phyloP scores from a whole-genome alignment of 2,113 vertebrate species.

The Ceyx margarethae region DNA sequence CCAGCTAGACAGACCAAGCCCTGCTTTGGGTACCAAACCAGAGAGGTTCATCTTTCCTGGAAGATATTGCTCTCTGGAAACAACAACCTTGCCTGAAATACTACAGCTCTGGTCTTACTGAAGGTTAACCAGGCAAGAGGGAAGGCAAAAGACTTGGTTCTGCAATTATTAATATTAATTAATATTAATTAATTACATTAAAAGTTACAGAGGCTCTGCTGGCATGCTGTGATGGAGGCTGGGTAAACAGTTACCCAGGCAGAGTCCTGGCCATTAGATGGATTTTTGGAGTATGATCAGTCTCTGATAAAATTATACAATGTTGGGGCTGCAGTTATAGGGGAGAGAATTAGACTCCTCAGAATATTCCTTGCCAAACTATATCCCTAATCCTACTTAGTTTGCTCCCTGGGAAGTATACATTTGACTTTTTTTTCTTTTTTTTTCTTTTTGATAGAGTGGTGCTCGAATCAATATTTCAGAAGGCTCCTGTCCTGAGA shows the following conservation, averaged over 20 bases:
- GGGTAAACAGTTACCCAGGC: not conserved
- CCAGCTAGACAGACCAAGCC: not conserved
- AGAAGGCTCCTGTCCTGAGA: conserved; percentile 91
- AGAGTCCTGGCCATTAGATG: not conserved
- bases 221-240: not conserved
- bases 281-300: not conserved
- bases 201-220: not conserved
- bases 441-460: conserved; percentile 79
- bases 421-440: not conserved
- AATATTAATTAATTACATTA: no score
- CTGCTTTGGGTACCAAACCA: not conserved
- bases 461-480: conserved; percentile 94
- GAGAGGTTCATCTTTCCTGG: not conserved
- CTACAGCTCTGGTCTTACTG: not conserved
- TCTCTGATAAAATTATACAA: not conserved
- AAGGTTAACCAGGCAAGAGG: not conserved
- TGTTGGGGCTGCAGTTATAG: not conserved
- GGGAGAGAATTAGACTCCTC: not conserved
- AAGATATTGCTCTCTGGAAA: not conserved
- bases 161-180: not conserved
- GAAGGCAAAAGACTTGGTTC: not conserved
- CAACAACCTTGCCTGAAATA: not conserved
- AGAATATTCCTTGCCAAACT: not conserved
- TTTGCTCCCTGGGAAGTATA: not conserved
- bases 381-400: not conserved